Conservation (phyloP, 2,888 invertebrate genomes). For the Adela reaumurella region DNA sequence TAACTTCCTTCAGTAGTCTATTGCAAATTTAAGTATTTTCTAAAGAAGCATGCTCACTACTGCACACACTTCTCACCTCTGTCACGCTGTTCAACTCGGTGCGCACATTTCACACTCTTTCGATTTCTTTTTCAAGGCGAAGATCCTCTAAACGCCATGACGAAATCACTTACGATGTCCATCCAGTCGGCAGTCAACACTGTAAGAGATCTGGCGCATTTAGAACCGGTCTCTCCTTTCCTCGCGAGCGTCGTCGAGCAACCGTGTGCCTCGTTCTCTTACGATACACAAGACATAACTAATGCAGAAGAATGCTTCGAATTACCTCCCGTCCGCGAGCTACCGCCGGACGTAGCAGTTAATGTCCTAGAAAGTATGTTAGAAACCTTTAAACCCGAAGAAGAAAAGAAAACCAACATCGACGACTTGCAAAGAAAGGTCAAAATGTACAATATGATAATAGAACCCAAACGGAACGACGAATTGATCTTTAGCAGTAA, state of each 20-base stretch:
- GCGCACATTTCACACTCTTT: too few species aligned
- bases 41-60: too few species aligned
- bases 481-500: constrained; percentile 61
- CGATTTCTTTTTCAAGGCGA: constrained; percentile 20
- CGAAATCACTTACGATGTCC: constrained; percentile 39
- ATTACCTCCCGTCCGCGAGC: constrained; percentile 57
- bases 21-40: too few species aligned
- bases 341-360: constrained; percentile 40
- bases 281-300: constrained; percentile 30
- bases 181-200: constrained; percentile 45
- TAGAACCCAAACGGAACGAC: constrained; percentile 68
- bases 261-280: constrained; percentile 36
- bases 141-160: constrained; percentile 35
- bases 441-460: constrained; percentile 67
- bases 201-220: constrained; percentile 33
- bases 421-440: constrained; percentile 49
- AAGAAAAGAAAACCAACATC: background rate
- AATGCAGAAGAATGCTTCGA: constrained; percentile 76
- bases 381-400: constrained; percentile 33
- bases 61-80: too few species aligned
- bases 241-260: constrained; percentile 40
- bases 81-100: too few species aligned
- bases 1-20: too few species aligned
- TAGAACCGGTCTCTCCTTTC: constrained; percentile 38
- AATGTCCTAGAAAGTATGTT: constrained; percentile 42